Percentiles rank a stretch among this genome's conserved stretches.
Evolutionary conservation across 2,113 vertebrate genomes (phyloP).

Genomic region (Pelvicachromis taeniatus): DNA sequence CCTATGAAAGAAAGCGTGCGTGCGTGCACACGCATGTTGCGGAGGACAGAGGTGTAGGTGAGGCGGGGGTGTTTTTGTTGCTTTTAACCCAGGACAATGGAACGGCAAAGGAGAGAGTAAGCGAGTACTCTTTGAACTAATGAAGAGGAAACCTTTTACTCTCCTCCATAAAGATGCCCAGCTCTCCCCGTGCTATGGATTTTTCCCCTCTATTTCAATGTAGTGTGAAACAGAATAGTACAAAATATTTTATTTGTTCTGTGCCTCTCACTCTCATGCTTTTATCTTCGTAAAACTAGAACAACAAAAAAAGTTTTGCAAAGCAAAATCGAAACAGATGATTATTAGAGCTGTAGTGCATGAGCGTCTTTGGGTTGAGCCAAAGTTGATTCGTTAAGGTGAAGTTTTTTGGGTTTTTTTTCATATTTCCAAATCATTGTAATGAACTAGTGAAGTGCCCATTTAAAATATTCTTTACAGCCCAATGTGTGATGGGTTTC

Average conservation of each 20-base stretch:
- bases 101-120: slow-evolving; percentile 37
- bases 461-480: neutral
- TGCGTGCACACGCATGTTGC: neutral
- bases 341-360: neutral
- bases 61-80: slow-evolving; percentile 54
- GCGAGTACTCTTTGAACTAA: slow-evolving; percentile 71
- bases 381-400: neutral
- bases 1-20: slow-evolving; percentile 46
- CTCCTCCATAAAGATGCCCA: slow-evolving; percentile 32
- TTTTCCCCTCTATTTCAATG: neutral
- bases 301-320: neutral
- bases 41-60: slow-evolving; percentile 54
- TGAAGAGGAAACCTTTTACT: slow-evolving; percentile 60
- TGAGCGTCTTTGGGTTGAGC: neutral
- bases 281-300: neutral
- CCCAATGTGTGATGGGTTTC: neutral
- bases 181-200: neutral
- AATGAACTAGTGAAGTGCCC: neutral
- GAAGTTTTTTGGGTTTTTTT: neutral
- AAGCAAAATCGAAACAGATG: neutral
- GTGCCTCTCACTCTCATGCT: neutral
- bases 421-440: neutral
- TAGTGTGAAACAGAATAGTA: neutral
- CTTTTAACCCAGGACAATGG: slow-evolving; percentile 68
- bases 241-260: neutral